A percentile compares a stretch with the other conserved stretches of the same genome.
Conservation (phyloP, 2,888 invertebrate genomes). For the Drosophila atroscutellata region DNA sequence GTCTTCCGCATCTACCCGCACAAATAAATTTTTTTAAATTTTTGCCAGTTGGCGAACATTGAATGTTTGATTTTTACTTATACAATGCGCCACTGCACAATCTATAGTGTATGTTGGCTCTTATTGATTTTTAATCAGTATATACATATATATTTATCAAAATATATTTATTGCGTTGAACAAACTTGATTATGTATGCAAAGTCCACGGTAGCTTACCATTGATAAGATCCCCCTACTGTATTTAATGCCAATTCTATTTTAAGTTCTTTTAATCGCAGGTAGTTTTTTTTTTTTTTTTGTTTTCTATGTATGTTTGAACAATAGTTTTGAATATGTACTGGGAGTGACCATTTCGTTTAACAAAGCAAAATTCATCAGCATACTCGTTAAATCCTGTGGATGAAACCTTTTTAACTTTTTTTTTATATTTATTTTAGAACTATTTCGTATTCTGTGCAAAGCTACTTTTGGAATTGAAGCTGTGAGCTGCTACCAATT, state of each 20-base stretch:
- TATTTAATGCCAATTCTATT: slow-evolving; percentile 8
- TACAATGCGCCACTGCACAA: slow-evolving; percentile 6
- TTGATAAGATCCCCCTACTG: slow-evolving; percentile 28
- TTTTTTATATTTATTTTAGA: not conserved
- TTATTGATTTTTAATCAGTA: slow-evolving; percentile 28
- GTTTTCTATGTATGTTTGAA: too few species aligned
- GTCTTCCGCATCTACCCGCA: not conserved
- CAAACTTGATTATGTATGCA: slow-evolving; percentile 14
- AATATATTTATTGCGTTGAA: slow-evolving; percentile 25
- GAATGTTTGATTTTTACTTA: not conserved
- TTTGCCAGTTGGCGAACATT: slow-evolving; percentile 4
- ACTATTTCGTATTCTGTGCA: not conserved
- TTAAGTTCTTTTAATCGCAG: slow-evolving; percentile 13
- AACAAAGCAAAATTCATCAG: not conserved
- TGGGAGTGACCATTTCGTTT: not conserved
- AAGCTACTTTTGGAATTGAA: slow-evolving; percentile 30
- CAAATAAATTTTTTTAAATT: not conserved
- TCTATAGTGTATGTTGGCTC: slow-evolving; percentile 8
- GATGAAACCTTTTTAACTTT: not conserved
- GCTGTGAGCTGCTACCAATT: not conserved
- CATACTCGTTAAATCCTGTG: not conserved
- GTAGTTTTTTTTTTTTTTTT: not conserved
- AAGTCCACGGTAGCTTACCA: slow-evolving; percentile 32
- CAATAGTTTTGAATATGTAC: not conserved
- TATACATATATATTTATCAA: not conserved